Base-by-base conservation (phyloP, 2,113 vertebrate species). In the Bubo bubo region DNA sequence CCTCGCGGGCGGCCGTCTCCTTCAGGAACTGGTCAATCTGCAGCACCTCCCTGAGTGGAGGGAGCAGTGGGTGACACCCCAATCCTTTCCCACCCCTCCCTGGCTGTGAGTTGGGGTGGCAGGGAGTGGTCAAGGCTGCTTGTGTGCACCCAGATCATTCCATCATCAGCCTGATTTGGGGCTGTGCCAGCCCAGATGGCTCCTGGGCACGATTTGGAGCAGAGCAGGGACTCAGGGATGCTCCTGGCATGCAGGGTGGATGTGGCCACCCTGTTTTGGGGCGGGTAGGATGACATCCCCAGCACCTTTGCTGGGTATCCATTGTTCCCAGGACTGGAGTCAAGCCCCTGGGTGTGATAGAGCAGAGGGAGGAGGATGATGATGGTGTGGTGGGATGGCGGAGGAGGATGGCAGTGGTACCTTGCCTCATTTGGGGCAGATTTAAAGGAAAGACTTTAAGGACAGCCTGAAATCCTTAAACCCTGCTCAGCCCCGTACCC, bases 1-100 rank as follows among this genome's bases (percentile, higher is more conserved):
- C 99, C 96, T 99, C 99, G 0, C 99, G 98, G 0, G 99, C 99
- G 0, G 99, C 99, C 0, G 99, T 99, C 97, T 99, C 99, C 98
- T 99, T 99, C 83, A 99, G 98, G 98, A 99, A 99, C 94, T 99
- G 99, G 96, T 99, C 99, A 3, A 99, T 99, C 98, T 99, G 99
- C 79, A 99, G 98, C 95, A 99, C 99, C 97, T 99, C 99, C 98
- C 99, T 99, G 98, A 4, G 5, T 9, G 10, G 84, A 82, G 70
- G 55, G 59, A 79, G 5, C 24, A 19, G 39, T 1, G 9, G 47
- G 84, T 91, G 77, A 92, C 56, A 28, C 7, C 34, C 14, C 14
- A 0, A 1, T 2, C 43, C 53, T 34, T 8, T 11, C 53, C 59
- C 66, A 4, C 20, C 23, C 16, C 0, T 1, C 28, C 28, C 64